phyloP scores from a whole-genome alignment of 2,888 invertebrate genomes.

The Leuctra nigra region DNA sequence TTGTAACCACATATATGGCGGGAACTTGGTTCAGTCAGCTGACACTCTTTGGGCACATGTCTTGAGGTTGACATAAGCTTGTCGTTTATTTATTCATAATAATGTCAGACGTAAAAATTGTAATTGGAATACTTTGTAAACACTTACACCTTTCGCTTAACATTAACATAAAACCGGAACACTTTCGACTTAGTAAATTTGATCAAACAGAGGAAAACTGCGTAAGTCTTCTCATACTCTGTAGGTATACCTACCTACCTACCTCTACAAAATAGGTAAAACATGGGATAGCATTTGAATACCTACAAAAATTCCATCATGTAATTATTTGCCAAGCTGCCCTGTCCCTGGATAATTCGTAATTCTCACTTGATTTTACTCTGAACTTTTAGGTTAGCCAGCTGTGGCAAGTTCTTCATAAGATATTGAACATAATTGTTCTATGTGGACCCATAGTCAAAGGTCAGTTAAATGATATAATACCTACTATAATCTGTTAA shows the following conservation, averaged over 20 bases:
- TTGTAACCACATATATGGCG: too few species aligned
- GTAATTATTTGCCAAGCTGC: neutral
- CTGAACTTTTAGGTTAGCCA: conserved; percentile 25
- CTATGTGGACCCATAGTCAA: conserved; percentile 35
- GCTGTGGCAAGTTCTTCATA: conserved; percentile 36
- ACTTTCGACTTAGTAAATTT: conserved; percentile 39
- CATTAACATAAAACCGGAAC: conserved; percentile 37
- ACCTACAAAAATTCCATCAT: neutral
- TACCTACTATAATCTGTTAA: too few species aligned
- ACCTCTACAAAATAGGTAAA: too few species aligned
- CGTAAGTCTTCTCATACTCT: conserved; percentile 34
- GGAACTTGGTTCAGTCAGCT: too few species aligned
- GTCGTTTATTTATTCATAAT: too few species aligned
- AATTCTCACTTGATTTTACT: neutral
- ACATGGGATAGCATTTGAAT: too few species aligned
- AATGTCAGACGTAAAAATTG: conserved; percentile 38
- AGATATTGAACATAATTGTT: conserved; percentile 26
- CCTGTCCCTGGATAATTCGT: neutral
- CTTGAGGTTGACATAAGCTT: too few species aligned
- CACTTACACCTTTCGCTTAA: conserved; percentile 36
- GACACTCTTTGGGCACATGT: too few species aligned
- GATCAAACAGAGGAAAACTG: conserved; percentile 34
- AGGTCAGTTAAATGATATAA: conserved; percentile 32
- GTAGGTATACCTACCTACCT: too few species aligned
- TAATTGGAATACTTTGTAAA: conserved; percentile 38